Conservation (phyloP, 1,140 invertebrate genomes). For the Rhopalosiphum padi region DNA sequence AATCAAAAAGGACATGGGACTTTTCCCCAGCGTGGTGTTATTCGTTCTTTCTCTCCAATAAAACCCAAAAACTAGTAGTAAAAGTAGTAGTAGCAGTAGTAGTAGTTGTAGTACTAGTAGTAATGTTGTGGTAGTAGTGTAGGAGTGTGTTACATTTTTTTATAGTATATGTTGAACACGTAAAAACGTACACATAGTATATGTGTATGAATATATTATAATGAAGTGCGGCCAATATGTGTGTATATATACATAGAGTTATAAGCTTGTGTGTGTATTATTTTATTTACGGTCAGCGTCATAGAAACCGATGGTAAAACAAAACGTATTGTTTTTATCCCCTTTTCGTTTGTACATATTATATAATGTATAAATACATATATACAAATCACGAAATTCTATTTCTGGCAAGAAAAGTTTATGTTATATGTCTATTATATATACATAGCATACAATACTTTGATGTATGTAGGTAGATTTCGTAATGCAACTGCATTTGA, state of each 20-base stretch:
- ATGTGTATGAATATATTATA: not conserved
- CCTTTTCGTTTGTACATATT: not conserved
- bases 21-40: not conserved
- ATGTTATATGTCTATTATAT: not conserved
- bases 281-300: constrained; percentile 40
- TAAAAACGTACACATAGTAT: not conserved
- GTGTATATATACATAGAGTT: not conserved
- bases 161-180: not conserved
- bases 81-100: not conserved
- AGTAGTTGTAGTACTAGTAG: not conserved
- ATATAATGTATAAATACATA: not conserved
- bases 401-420: not conserved
- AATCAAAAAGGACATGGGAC: not conserved
- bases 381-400: not conserved
- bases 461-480: not conserved
- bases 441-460: not conserved
- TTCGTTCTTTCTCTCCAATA: not conserved
- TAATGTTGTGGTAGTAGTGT: not conserved
- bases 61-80: not conserved
- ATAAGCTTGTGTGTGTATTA: not conserved
- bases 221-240: not conserved
- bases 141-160: not conserved
- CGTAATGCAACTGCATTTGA: not conserved
- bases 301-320: constrained; percentile 49
- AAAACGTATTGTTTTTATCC: not conserved